phyloP scores from a whole-genome alignment of 2,888 invertebrate species.

The Parapristionchus giblindavisi region DNA sequence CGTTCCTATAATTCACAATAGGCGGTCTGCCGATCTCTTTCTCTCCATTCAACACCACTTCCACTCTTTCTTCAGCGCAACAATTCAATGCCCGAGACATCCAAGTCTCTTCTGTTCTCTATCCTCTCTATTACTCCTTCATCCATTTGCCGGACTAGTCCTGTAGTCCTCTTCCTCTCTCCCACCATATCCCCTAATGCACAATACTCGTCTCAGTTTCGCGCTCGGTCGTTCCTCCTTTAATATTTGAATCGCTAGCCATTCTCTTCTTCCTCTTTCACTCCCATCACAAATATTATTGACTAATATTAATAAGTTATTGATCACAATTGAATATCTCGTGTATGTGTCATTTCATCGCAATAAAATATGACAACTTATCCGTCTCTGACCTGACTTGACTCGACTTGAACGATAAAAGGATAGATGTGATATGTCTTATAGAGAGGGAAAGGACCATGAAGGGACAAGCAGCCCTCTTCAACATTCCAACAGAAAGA shows the following conservation, averaged over 20 bases:
- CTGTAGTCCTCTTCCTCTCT: conserved; percentile 22
- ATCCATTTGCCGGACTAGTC: conserved; percentile 24
- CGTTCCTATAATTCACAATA: conserved; percentile 24
- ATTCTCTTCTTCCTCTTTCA: not conserved
- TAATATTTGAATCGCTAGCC: too few relatives aligned
- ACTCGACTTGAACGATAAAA: not conserved
- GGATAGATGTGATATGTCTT: not conserved
- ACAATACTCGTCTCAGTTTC: conserved; percentile 17
- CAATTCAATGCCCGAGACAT: too few relatives aligned
- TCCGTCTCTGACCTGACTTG: too few relatives aligned
- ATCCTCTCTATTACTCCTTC: not conserved
- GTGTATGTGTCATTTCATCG: too few relatives aligned
- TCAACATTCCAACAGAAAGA: conserved; percentile 13
- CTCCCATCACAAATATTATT: too few relatives aligned
- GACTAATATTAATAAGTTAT: too few relatives aligned
- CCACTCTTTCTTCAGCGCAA: too few relatives aligned
- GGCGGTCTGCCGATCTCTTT: conserved; percentile 19
- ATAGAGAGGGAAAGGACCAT: not conserved
- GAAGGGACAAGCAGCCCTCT: conserved; percentile 17
- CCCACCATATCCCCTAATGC: not conserved
- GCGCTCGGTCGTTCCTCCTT: not conserved
- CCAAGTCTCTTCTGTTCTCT: too few relatives aligned
- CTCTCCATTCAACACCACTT: conserved; percentile 10
- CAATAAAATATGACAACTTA: too few relatives aligned
- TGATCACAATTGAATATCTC: too few relatives aligned